phyloP scores from a whole-genome alignment of 1,140 invertebrate genomes.

The Drosophila arawakana region DNA sequence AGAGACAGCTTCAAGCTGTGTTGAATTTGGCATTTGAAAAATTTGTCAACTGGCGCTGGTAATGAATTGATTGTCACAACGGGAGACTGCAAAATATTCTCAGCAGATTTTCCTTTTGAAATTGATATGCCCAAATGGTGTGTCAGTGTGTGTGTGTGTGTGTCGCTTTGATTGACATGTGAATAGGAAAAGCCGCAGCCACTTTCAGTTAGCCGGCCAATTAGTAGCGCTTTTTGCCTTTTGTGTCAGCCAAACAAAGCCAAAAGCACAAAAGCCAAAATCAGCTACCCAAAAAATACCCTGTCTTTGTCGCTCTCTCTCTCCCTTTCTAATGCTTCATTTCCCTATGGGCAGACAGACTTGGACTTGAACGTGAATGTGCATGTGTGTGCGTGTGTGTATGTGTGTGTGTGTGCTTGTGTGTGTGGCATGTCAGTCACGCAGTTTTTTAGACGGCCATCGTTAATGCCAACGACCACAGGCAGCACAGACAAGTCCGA shows the following conservation, averaged over 20 bases:
- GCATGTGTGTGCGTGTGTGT: constrained; percentile 23
- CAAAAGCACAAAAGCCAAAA: constrained; percentile 61
- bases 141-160: constrained; percentile 31
- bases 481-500: constrained; percentile 49
- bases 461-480: constrained; percentile 55
- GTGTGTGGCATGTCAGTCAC: constrained; percentile 69
- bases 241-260: constrained; percentile 72
- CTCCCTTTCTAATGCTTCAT: background rate
- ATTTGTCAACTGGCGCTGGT: constrained; percentile 75
- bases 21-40: constrained; percentile 54
- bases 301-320: background rate
- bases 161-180: constrained; percentile 76
- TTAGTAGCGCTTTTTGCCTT: constrained; percentile 80
- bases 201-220: constrained; percentile 82
- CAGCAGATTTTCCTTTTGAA: constrained; percentile 59
- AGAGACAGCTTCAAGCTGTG: background rate
- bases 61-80: constrained; percentile 80
- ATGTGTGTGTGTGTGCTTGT: constrained; percentile 50
- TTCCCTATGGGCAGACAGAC: constrained; percentile 20
- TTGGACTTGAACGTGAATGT: constrained; percentile 5
- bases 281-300: constrained; percentile 14
- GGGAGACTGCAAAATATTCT: constrained; percentile 43
- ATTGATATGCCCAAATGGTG: constrained; percentile 71
- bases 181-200: constrained; percentile 77
- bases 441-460: constrained; percentile 76